phyloP scores from a whole-genome alignment of 2,888 invertebrate species.

The Odontothrips loti region DNA sequence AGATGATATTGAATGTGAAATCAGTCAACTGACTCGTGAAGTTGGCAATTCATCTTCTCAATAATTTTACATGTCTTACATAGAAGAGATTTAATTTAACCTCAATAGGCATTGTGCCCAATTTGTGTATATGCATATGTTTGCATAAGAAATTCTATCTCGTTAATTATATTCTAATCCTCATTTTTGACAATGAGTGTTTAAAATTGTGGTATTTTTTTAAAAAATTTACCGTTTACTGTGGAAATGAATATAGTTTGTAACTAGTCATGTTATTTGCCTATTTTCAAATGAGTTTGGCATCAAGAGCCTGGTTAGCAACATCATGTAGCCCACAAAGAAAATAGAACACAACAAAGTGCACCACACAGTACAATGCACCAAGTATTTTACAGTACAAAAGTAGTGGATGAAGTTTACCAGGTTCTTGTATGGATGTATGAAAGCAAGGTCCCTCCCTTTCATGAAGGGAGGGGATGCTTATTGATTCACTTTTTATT shows the following conservation, averaged over 20 bases:
- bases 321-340: not conserved
- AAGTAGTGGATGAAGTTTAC: not conserved
- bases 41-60: not conserved
- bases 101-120: not conserved
- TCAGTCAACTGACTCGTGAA: constrained; percentile 13
- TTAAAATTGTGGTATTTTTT: not conserved
- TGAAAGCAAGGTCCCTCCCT: not conserved
- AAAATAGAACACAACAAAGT: constrained; percentile 6
- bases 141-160: not conserved
- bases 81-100: no score
- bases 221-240: not conserved
- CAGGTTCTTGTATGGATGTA: not conserved
- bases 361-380: constrained; percentile 18
- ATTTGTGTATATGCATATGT: not conserved
- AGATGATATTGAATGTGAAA: not conserved
- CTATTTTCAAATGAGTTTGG: not conserved
- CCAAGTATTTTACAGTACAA: constrained; percentile 4
- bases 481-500: not conserved
- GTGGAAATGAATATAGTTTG: not conserved
- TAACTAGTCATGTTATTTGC: constrained; percentile 5
- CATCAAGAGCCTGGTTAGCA: not conserved
- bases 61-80: not conserved
- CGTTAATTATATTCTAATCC: not conserved
- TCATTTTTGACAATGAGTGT: not conserved
- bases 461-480: not conserved